Base-by-base conservation (phyloP, 2,888 invertebrate genomes). In the Pecten maximus region DNA sequence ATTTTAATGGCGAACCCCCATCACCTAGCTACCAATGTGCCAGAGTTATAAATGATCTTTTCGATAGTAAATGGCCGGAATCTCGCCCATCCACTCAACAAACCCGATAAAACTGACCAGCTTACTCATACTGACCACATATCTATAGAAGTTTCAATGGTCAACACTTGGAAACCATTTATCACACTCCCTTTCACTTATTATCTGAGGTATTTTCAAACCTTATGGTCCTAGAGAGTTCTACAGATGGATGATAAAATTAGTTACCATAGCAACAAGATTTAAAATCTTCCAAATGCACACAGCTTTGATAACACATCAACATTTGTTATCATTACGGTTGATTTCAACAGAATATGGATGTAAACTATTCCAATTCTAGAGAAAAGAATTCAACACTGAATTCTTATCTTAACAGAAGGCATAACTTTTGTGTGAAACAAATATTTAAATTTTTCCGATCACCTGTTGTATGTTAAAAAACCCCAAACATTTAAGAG, bases 241-340 rank as follows among this genome's bases (percentile, higher is more conserved):
- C 74, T 35, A 54, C 54, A 23, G 54, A 54, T 54, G 23, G 54
- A 54, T 54, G 74, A 35, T 74, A 74, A 35, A 74, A 74, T 74
- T 74, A 74, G 74, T 74, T 35, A 74, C 74, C 74, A 74, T 74
- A 35, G 74, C 74, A 74, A 74, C 35, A 0, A 35, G 74, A 74
- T 74, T 74, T 35, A 74, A 74, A 74, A 74, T 2, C 2, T 8
- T 23, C 74, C 28, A 74, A 74, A 74, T 74, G 74, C 28, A 28
- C 74, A 74, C 28, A 35, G 12, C 23, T 74, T 35, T 74, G 74
- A 74, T 74, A 74, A 35, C 35, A 74, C 35, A 35, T 35, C 28
- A 74, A 23, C 74, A 74, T 74, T 74, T 74, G 74, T 74, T 74
- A 74, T 74, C 74, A 74, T 74, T 74, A 74, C 35, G 74, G 74